Base-by-base conservation (phyloP, 1,140 invertebrate species). In the Bradynema listronoti region DNA sequence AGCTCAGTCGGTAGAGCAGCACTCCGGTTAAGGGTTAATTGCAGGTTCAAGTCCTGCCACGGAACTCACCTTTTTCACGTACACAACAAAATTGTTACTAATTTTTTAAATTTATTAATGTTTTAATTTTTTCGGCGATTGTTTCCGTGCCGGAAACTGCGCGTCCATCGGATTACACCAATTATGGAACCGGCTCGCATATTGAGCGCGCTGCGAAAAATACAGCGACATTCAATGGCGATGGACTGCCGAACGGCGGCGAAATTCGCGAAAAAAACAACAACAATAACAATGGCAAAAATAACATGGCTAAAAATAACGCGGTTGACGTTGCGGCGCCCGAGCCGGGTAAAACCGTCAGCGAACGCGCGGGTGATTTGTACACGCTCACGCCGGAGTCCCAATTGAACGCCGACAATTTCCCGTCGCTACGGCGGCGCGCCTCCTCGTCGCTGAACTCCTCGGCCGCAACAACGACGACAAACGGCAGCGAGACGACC, bases 191-290 rank as follows among this genome's bases (percentile, higher is more conserved):
- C n/a, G n/a, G 54, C 14, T 66, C 57, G 11, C 64, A 74, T 32
- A 73, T 77, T 47, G 73, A 74, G 58, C 45, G 73, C 41, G 73
- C 66, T 11, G 46, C 60, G 24, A 27, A 39, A 39, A 67, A 30
- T 11, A 59, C n/a, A n/a, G n/a, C n/a, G n/a, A n/a, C n/a, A n/a
- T n/a, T n/a, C n/a, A n/a, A n/a, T n/a, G n/a, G n/a, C n/a, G n/a
- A n/a, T n/a, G n/a, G 19, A 24, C 34, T 27, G 34, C 22, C 2
- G n/a, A 57, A 14, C 16, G 51, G 36, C 6, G 14, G 9, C 4
- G 19, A 60, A 60, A 59, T 5, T 65, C 5, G 3, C 32, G 24
- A n/a, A n/a, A 34, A 29, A 32, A 58, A 33, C 9, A 58, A 56
- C 27, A 50, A n/a, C 56, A 9, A 66, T 25, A n/a, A 27, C 29